Conservation (phyloP, 2,797 vertebrate genomes). For the Borostomias antarcticus region DNA sequence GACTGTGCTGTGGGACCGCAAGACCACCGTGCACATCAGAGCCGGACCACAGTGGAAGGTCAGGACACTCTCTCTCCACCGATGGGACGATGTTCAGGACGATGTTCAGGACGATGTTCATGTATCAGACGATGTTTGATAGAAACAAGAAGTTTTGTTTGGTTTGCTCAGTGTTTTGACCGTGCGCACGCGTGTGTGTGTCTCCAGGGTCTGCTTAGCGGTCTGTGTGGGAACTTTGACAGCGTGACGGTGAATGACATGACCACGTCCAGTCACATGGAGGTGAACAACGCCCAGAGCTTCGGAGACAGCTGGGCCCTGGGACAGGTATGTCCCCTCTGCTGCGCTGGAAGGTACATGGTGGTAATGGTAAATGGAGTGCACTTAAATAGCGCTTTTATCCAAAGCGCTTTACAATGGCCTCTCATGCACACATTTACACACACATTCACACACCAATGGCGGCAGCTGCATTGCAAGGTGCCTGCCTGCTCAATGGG, state of each 20-base stretch:
- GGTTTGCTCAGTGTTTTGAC: conserved; percentile 20
- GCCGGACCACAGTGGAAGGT: conserved; percentile 96
- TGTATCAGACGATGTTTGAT: too few relatives aligned
- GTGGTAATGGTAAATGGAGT: neutral
- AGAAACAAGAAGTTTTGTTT: neutral
- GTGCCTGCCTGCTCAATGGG: too few relatives aligned
- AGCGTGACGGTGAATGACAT: conserved; percentile 97
- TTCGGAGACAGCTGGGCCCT: conserved; percentile 98
- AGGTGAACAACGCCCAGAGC: conserved; percentile 93
- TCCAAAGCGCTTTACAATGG: too few relatives aligned
- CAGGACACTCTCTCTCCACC: conserved; percentile 36
- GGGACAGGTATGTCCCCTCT: conserved; percentile 88
- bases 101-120: too few relatives aligned
- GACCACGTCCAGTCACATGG: conserved; percentile 96
- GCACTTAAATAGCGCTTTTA: too few relatives aligned
- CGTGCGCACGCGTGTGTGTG: neutral
- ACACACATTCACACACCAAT: too few relatives aligned
- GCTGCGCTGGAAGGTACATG: too few relatives aligned
- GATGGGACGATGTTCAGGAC: too few relatives aligned
- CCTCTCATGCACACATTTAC: too few relatives aligned
- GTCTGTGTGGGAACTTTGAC: conserved; percentile 98
- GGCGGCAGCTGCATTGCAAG: too few relatives aligned
- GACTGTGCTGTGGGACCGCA: conserved; percentile 95
- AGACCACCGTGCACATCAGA: conserved; percentile 95
- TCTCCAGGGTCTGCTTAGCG: conserved; percentile 82